Evolutionary conservation across 1,140 invertebrate species (phyloP).

Genomic region (Drosophila nigrodunni): DNA sequence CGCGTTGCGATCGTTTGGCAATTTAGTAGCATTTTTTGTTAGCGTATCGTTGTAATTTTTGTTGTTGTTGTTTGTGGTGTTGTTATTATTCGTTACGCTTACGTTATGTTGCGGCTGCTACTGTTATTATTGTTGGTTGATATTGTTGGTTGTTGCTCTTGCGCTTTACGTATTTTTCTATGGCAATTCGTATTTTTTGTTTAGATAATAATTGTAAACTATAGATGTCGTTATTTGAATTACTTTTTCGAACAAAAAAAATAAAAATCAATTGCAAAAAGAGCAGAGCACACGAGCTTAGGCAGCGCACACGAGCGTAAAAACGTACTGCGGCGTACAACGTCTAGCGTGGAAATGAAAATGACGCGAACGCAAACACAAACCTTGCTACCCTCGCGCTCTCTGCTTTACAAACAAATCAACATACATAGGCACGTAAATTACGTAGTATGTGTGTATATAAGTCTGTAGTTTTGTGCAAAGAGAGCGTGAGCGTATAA

Average conservation of each 20-base stretch:
- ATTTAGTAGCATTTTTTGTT: conserved; percentile 40
- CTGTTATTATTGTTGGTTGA: conserved; percentile 40
- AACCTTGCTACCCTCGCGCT: conserved; percentile 44
- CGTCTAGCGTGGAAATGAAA: conserved; percentile 62
- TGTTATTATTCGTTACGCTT: conserved; percentile 18
- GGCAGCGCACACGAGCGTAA: conserved; percentile 64
- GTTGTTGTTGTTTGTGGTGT: conserved; percentile 45
- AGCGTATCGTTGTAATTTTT: conserved; percentile 31
- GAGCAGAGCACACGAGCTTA: conserved; percentile 68
- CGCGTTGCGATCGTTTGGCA: conserved; percentile 63
- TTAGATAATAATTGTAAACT: conserved; percentile 34
- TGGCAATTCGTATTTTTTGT: conserved; percentile 41
- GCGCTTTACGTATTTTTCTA: conserved; percentile 41
- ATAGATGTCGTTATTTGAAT: conserved; percentile 48
- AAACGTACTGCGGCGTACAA: conserved; percentile 65
- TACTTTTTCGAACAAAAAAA: conserved; percentile 57
- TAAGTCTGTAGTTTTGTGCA: conserved; percentile 12
- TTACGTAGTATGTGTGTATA: conserved; percentile 9
- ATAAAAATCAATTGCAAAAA: conserved; percentile 72
- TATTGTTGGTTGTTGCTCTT: conserved; percentile 38
- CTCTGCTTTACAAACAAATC: neutral
- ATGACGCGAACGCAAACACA: conserved; percentile 45
- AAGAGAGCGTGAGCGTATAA: conserved; percentile 9
- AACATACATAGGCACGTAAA: neutral
- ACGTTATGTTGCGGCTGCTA: conserved; percentile 29